A percentile compares a stretch with the other conserved stretches of the same genome.
phyloP scores from a whole-genome alignment of 2,888 invertebrate genomes.

The Ganaspis brasiliensis region DNA sequence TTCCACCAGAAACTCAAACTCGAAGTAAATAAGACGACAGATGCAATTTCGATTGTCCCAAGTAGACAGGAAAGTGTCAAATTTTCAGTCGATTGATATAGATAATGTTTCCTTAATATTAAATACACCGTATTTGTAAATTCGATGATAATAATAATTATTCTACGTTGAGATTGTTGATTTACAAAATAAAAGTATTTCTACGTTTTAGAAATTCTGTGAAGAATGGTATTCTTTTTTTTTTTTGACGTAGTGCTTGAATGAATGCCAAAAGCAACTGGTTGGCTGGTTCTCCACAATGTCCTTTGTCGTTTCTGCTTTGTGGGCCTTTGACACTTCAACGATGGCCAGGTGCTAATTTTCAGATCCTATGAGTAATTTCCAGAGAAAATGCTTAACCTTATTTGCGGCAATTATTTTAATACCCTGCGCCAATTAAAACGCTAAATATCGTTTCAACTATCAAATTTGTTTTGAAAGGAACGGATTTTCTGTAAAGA shows the following conservation, averaged over 20 bases:
- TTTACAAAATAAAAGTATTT: no score
- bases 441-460: no score
- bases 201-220: not conserved
- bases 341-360: conserved; percentile 14
- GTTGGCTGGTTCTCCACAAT: conserved; percentile 16
- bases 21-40: conserved; percentile 22
- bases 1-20: conserved; percentile 19
- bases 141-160: no score
- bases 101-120: not conserved
- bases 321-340: conserved; percentile 5
- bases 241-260: not conserved
- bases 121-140: no score
- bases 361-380: conserved; percentile 6
- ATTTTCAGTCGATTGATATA: not conserved
- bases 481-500: no score
- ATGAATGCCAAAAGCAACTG: conserved; percentile 27
- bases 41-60: conserved; percentile 6
- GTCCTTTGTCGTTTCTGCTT: conserved; percentile 26
- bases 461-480: no score
- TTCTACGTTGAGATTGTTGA: no score
- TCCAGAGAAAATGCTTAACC: not conserved
- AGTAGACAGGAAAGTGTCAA: not conserved
- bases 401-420: not conserved
- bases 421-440: no score
- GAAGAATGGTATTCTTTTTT: not conserved